Conservation (phyloP, 2,797 vertebrate genomes). For the Anableps anableps region DNA sequence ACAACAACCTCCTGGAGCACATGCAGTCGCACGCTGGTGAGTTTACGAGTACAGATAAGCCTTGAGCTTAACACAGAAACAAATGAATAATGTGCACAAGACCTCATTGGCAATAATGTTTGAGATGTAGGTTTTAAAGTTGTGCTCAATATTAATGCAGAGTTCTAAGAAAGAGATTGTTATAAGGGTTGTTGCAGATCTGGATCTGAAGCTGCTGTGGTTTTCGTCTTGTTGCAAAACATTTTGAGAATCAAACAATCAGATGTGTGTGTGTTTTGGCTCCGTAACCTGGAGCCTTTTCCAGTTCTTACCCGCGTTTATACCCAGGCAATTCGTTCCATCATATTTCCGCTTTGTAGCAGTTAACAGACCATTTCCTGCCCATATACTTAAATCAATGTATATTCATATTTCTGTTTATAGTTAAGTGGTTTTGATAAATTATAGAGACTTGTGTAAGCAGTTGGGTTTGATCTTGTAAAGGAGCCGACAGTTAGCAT, state of each 20-base stretch:
- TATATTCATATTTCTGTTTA: not conserved
- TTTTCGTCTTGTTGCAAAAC: not conserved
- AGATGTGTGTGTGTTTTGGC: not conserved
- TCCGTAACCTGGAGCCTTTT: not conserved
- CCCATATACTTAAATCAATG: not conserved
- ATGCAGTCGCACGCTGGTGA: conserved; percentile 99
- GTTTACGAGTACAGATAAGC: conserved; percentile 68
- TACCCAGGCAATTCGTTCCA: not conserved
- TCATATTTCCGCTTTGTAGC: not conserved
- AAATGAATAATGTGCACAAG: conserved; percentile 39
- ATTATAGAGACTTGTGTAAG: not conserved
- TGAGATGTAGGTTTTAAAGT: conserved; percentile 11
- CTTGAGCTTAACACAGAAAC: conserved; percentile 46
- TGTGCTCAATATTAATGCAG: conserved; percentile 8
- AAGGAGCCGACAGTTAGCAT: not conserved
- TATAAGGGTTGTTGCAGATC: conserved; percentile 70
- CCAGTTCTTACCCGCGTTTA: not conserved
- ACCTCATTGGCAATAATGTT: conserved; percentile 37
- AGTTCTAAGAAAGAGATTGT: conserved; percentile 8
- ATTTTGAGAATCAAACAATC: not conserved
- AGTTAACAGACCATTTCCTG: not conserved
- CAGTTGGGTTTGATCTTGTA: not conserved
- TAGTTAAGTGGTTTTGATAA: not conserved
- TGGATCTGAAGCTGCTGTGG: conserved; percentile 64
- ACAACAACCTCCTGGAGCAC: conserved; percentile 99